Evolutionary conservation across 1,140 invertebrate genomes (phyloP).

Genomic region (Apis florea): DNA sequence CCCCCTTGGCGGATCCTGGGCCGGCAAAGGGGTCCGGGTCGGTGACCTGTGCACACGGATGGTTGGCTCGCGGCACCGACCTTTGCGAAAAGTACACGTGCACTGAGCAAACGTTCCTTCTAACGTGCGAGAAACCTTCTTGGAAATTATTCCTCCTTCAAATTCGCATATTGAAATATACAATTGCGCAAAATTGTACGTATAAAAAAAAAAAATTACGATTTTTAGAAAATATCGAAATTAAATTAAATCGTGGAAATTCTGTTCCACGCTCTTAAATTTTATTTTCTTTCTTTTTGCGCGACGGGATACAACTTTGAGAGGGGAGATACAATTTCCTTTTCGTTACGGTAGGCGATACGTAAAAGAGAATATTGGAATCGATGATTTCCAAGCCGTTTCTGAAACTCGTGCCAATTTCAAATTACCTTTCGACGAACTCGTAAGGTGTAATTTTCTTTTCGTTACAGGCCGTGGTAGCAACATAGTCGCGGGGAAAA

Average conservation of each 20-base stretch:
- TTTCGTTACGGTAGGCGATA: not conserved
- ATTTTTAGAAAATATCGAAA: too few relatives aligned
- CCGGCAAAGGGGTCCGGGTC: constrained; percentile 50
- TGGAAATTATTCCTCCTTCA: not conserved
- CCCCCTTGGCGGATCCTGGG: constrained; percentile 36
- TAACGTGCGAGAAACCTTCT: not conserved
- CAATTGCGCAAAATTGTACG: too few relatives aligned
- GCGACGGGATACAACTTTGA: too few relatives aligned
- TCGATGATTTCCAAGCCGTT: not conserved
- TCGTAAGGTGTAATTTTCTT: too few relatives aligned
- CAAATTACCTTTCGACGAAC: not conserved
- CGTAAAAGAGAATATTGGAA: not conserved
- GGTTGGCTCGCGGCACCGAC: constrained; percentile 45
- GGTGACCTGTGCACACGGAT: constrained; percentile 53
- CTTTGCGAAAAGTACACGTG: constrained; percentile 51
- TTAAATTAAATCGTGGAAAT: too few relatives aligned
- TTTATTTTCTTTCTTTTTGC: too few relatives aligned
- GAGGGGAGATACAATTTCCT: too few relatives aligned
- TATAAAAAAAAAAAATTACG: too few relatives aligned
- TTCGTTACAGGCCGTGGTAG: not conserved
- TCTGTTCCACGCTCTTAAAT: too few relatives aligned
- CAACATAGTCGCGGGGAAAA: constrained; percentile 1
- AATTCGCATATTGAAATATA: not conserved
- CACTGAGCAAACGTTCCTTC: constrained; percentile 13
- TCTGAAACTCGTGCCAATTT: not conserved